Evolutionary conservation across 2,888 invertebrate species (phyloP).

Genomic region (Ectropis crepuscularia): DNA sequence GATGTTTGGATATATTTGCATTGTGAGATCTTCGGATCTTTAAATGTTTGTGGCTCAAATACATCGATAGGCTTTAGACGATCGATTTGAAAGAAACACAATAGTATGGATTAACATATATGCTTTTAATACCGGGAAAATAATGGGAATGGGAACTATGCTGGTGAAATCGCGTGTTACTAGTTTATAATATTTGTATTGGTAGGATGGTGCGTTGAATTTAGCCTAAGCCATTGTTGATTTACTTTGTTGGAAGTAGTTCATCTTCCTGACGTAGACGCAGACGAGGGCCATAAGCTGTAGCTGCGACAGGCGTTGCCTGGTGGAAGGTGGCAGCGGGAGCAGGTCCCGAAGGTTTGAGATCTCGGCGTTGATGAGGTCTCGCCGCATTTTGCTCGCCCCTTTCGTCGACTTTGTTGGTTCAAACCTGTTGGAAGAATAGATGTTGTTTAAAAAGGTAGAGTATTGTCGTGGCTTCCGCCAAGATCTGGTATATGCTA

Average conservation of each 20-base stretch:
- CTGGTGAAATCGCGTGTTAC: no score
- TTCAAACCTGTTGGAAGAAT: constrained; percentile 87
- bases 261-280: constrained; percentile 99
- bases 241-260: constrained; percentile 94
- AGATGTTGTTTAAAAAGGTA: background rate
- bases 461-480: background rate
- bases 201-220: no score
- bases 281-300: constrained; percentile 99
- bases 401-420: constrained; percentile 99
- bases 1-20: no score
- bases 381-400: constrained; percentile 98
- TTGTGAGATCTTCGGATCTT: no score
- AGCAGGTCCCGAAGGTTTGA: constrained; percentile 97
- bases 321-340: constrained; percentile 97
- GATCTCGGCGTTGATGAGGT: constrained; percentile 99
- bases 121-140: no score
- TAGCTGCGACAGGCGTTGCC: constrained; percentile 98
- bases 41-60: no score
- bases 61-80: no score
- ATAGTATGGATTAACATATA: no score
- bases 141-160: no score
- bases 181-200: no score
- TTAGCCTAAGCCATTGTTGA: background rate
- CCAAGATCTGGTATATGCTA: background rate
- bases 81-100: no score